Evolutionary conservation across 2,113 vertebrate species (phyloP).

Genomic region (Spheniscus mendiculus): DNA sequence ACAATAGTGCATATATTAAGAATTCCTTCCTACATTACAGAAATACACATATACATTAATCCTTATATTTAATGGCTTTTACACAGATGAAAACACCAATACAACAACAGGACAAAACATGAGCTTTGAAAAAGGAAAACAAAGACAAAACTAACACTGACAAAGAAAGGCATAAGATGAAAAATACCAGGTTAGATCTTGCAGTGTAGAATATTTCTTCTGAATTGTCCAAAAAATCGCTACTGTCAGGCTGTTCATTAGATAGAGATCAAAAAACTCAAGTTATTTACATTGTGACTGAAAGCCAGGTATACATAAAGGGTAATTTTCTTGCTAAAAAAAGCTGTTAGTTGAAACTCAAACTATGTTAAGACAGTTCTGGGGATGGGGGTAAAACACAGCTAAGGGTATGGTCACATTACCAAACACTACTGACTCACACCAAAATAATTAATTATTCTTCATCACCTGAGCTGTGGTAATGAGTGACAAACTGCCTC

Average conservation of each 20-base stretch:
- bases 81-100: slow-evolving; percentile 2
- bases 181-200: slow-evolving; percentile 98
- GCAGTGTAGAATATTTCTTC: slow-evolving; percentile 99
- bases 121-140: slow-evolving; percentile 38
- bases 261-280: slow-evolving; percentile 90
- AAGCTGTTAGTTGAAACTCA: slow-evolving; percentile 54
- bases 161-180: slow-evolving; percentile 77
- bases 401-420: not conserved
- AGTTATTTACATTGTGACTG: slow-evolving; percentile 84
- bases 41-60: not conserved
- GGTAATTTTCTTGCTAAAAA: slow-evolving; percentile 51
- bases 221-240: slow-evolving; percentile 97
- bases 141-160: slow-evolving; percentile 71
- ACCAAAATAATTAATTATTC: not conserved
- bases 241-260: slow-evolving; percentile 95
- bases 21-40: not conserved
- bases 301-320: slow-evolving; percentile 66
- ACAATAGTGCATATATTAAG: not conserved
- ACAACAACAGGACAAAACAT: slow-evolving; percentile 41
- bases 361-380: slow-evolving; percentile 12
- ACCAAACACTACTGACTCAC: not conserved
- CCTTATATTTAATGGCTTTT: not conserved
- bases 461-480: not conserved
- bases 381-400: not conserved
- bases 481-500: not conserved